Percentiles rank a stretch among this genome's conserved stretches.
These are phyloP conservation scores for Aplysina aerophoba DNA, from an alignment of 37 sponge, comb jelly and placozoan genomes.

Conservation along the genomic window DNA sequence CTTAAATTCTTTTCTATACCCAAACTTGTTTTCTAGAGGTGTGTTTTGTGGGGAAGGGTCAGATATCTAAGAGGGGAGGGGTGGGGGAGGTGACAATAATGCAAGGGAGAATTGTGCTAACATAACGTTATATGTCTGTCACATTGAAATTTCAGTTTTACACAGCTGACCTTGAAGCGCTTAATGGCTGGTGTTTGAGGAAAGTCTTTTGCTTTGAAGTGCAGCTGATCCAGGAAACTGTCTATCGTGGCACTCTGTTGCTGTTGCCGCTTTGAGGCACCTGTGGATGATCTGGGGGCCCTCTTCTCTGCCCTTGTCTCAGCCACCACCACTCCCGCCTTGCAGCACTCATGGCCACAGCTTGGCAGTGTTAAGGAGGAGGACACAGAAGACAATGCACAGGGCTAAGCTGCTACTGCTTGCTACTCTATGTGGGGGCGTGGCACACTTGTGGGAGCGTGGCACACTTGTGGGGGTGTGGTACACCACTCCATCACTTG, in stretches of 20 bases:
- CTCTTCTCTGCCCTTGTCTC: not conserved
- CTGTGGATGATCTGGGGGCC: not conserved
- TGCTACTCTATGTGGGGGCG: not conserved
- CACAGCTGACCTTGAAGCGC: conserved; percentile 50
- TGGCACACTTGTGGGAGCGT: no score
- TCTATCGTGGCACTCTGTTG: conserved; percentile 24
- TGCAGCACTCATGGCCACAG: conserved; percentile 84
- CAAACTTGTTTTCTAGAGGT: not conserved
- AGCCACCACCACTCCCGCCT: conserved; percentile 39
- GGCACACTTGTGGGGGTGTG: no score
- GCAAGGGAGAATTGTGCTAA: not conserved
- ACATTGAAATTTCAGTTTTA: not conserved
- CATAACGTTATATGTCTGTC: not conserved
- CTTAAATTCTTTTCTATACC: not conserved
- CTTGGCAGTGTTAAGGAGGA: conserved; percentile 23
- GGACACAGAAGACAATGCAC: not conserved
- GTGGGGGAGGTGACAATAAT: not conserved
- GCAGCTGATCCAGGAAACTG: conserved; percentile 56
- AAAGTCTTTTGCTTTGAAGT: conserved; percentile 32
- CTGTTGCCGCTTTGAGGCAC: not conserved
- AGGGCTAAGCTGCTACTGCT: not conserved
- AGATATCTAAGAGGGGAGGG: not conserved
- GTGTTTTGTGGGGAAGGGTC: not conserved
- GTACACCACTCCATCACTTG: no score
- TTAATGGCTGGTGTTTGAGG: conserved; percentile 70